These are phyloP conservation scores for Aphelenchoides bicaudatus DNA, from an alignment of 2,888 invertebrate genomes.

Conservation along the genomic window DNA sequence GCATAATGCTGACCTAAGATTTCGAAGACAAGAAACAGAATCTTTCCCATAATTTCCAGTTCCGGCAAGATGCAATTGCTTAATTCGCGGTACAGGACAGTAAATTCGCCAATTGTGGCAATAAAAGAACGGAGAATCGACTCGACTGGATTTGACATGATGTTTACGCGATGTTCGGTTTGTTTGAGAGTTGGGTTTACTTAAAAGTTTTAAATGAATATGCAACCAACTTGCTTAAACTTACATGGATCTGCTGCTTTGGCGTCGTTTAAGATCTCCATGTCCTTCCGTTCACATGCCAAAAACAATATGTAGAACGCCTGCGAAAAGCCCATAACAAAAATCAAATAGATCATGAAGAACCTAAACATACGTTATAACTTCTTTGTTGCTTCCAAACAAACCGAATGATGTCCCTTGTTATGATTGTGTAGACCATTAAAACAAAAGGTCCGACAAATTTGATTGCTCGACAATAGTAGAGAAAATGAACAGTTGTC, in stretches of 20 bases:
- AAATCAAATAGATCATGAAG: conserved; percentile 90
- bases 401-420: conserved; percentile 80
- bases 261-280: too few species aligned
- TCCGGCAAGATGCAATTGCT: conserved; percentile 68
- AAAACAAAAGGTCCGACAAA: conserved; percentile 95
- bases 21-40: conserved; percentile 94
- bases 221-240: background rate
- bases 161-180: conserved; percentile 26
- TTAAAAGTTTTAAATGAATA: background rate
- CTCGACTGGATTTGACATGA: conserved; percentile 73
- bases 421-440: conserved; percentile 97
- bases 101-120: conserved; percentile 94
- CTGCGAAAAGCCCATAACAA: conserved; percentile 95
- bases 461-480: conserved; percentile 79
- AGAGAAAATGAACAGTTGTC: conserved; percentile 91
- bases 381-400: conserved; percentile 8
- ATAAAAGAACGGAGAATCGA: conserved; percentile 95
- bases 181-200: conserved; percentile 7
- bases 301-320: conserved; percentile 86
- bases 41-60: conserved; percentile 21
- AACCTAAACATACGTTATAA: conserved; percentile 66
- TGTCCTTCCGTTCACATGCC: conserved; percentile 70
- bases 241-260: background rate
- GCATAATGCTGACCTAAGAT: conserved; percentile 85
- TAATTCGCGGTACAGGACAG: conserved; percentile 86